Conservation (phyloP, 2,888 invertebrate genomes). For the Dynastes maya region DNA sequence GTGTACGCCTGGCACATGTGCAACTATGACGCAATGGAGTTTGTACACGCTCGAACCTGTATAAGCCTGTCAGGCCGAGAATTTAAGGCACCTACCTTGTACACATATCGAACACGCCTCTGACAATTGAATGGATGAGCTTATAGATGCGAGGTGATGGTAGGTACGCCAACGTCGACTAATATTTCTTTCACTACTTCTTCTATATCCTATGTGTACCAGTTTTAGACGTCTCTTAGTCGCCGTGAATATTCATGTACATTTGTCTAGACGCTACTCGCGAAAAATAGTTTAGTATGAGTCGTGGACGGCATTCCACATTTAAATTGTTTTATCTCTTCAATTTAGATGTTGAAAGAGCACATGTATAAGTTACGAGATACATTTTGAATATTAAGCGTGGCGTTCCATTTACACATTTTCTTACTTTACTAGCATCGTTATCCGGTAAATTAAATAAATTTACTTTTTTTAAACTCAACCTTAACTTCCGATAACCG, state of each 20-base stretch:
- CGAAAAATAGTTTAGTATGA: slow-evolving; percentile 6
- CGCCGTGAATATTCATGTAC: background rate
- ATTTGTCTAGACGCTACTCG: background rate
- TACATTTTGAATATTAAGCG: background rate
- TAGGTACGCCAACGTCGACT: background rate
- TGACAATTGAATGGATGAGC: slow-evolving; percentile 25
- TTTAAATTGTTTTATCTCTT: slow-evolving; percentile 19
- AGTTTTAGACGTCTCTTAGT: background rate
- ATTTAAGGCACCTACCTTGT: no score
- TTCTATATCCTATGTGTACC: no score
- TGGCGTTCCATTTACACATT: background rate
- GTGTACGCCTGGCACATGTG: no score
- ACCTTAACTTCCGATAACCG: no score
- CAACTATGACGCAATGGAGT: no score
- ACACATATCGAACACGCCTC: slow-evolving; percentile 15
- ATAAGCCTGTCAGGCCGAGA: no score
- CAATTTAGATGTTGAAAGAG: background rate
- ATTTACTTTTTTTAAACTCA: no score
- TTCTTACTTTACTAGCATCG: slow-evolving; percentile 48
- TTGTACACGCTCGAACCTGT: no score
- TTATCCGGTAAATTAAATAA: no score
- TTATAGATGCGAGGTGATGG: slow-evolving; percentile 9
- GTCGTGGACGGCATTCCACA: background rate
- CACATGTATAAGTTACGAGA: background rate
- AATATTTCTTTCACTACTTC: slow-evolving; percentile 13